Evolutionary conservation across 1,140 invertebrate species (phyloP), one percentile per base, ranked within the genome.

Genomic region (Drosophila tsacasi): DNA sequence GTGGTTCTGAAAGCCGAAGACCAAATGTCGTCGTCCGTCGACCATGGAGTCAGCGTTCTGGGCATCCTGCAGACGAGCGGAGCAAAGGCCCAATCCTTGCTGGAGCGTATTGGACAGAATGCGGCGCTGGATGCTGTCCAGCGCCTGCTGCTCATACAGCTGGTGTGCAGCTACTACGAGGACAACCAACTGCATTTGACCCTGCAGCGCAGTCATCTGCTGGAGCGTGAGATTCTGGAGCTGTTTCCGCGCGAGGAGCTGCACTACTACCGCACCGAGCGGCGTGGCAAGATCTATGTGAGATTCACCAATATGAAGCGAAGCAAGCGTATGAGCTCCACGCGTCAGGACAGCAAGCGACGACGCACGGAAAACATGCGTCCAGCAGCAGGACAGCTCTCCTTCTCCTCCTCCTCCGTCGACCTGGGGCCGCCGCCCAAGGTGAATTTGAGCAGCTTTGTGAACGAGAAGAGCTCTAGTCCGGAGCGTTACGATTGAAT

Each of bases 291-390:
- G 64, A 92, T 92, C 68, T 92, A 92, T 40, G 83, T 85, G 25
- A 27, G 91, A 12, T 92, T 90, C 40, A 90, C 82, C 21, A 91
- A 92, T 37, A 92, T 92, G 84, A 92, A 92, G 76, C 65, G 91
- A 1, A 89, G 83, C 49, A 90, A 81, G 37, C 66, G 85, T 8
- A 55, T 89, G 1, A 79, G 62, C 19, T 15, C 76, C 50, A 44
- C 76, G 68, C 21, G 76, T 5, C 65, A 63, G 15, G 84, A 83
- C 7, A 62, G 32, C 39, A 87, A 87, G 37, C 59, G 84, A 0
- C 42, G 81, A 0, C 74, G 81, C 1, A 47, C 67, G 39, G 85
- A 87, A n/a, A 61, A 30, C 10, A 21, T 30, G 0, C 60, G 65
- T n/a, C 2, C 35, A 3, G n/a, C 49, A 17, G 21, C 9, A 13